phyloP scores from a whole-genome alignment of 1,140 invertebrate species.

The Yoshiicerus persimilis region DNA sequence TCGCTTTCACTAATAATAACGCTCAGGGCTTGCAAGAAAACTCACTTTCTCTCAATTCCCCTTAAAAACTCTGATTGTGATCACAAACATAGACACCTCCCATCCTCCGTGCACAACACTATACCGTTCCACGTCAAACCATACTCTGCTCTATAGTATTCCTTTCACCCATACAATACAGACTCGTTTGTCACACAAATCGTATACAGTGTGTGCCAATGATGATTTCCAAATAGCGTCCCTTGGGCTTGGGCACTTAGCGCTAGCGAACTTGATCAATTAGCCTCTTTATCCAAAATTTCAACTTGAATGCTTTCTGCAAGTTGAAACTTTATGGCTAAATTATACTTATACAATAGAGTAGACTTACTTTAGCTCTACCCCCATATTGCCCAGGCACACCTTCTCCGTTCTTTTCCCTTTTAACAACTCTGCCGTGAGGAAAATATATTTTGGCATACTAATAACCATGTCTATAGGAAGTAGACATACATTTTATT shows the following conservation, averaged over 20 bases:
- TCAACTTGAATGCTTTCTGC: too few species aligned
- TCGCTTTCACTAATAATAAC: conserved; percentile 9
- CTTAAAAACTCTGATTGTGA: neutral
- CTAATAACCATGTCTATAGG: neutral
- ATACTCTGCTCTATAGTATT: neutral
- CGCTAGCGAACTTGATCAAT: neutral
- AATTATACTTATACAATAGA: too few species aligned
- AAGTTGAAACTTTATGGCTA: too few species aligned
- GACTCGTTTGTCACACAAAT: neutral
- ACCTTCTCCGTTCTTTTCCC: too few species aligned
- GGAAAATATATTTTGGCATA: neutral
- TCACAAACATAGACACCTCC: neutral
- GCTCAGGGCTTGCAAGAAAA: neutral
- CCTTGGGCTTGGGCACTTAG: neutral
- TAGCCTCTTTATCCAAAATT: neutral
- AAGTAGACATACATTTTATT: neutral
- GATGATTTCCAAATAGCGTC: neutral
- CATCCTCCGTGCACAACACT: neutral
- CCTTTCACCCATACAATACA: neutral
- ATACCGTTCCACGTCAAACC: too few species aligned
- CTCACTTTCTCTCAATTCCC: neutral
- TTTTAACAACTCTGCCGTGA: neutral
- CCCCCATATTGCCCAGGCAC: too few species aligned
- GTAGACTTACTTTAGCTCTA: too few species aligned
- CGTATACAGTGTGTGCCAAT: neutral